phyloP scores from a whole-genome alignment of 2,113 vertebrate genomes.

The Zeus faber region DNA sequence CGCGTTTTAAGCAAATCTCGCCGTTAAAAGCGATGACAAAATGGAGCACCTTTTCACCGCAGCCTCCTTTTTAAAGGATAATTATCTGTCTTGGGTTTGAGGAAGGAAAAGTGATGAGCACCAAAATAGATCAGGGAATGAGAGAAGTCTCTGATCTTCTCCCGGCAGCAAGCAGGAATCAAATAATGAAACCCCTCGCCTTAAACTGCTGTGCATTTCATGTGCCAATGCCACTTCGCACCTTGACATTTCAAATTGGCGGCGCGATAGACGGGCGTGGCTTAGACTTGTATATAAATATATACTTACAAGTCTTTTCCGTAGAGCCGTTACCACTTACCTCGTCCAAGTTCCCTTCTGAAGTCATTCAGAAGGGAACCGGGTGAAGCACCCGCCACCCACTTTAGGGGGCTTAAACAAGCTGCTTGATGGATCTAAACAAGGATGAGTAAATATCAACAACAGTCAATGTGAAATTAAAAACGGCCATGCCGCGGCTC shows the following conservation, averaged over 20 bases:
- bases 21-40: slow-evolving; percentile 44
- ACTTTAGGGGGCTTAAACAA: slow-evolving; percentile 64
- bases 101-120: slow-evolving; percentile 60
- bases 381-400: slow-evolving; percentile 62
- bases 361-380: slow-evolving; percentile 46
- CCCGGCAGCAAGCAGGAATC: slow-evolving; percentile 52
- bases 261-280: slow-evolving; percentile 42
- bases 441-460: slow-evolving; percentile 65
- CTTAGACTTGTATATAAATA: slow-evolving; percentile 3
- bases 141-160: slow-evolving; percentile 67
- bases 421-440: slow-evolving; percentile 59
- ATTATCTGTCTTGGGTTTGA: slow-evolving; percentile 72
- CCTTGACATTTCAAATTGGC: slow-evolving; percentile 63
- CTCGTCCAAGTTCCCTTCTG: slow-evolving; percentile 42
- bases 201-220: slow-evolving; percentile 63
- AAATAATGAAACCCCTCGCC: slow-evolving; percentile 67
- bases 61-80: slow-evolving; percentile 62
- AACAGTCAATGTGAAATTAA: slow-evolving; percentile 42
- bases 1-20: slow-evolving; percentile 49
- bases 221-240: slow-evolving; percentile 74
- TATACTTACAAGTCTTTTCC: too few relatives aligned
- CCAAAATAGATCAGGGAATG: slow-evolving; percentile 74
- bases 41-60: slow-evolving; percentile 40
- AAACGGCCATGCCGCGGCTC: slow-evolving; percentile 27
- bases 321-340: too few relatives aligned